Evolutionary conservation across 2,797 vertebrate species (phyloP), one percentile per base, ranked within the genome.

Genomic region (Clarias fuscus): DNA sequence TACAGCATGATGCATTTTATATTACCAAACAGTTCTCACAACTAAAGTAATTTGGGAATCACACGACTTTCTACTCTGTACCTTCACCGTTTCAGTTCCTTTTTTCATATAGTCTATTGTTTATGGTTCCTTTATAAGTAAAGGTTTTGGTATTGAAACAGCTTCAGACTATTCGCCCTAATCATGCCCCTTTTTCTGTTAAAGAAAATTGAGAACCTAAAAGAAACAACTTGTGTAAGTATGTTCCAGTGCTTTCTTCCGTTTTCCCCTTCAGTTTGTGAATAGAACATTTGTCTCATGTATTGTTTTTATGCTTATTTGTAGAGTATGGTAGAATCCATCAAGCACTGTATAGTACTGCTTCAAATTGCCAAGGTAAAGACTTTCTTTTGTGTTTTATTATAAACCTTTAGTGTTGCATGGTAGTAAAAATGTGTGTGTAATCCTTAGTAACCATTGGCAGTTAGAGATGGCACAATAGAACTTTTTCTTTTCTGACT

Each of bases 281-380:
- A 30, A 24, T 64, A 89, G 4, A 61, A 7, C 65, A 84, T 89
- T 64, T 88, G 30, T 86, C 48, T 86, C 59, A 62, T 8, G 0
- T 2, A n/a, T 15, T 62, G 11, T 18, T 72, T 37, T 58, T 73
- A 1, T 82, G 37, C 30, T 92, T 93, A 67, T 95, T 93, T 94
- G 78, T 94, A 99, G 98, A 98, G 96, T 96, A 99, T 99, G 98
- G 97, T 99, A 96, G 98, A 99, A 92, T 99, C 98, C 94, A 99
- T 99, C 96, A 99, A 99, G 94, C 98, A 99, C 94, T 99, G 98
- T 95, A 99, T 99, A 93, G 98, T 99, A 93, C 96, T 99, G 92
- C 97, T 99, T 92, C 98, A 99, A 94, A 99, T 99, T 91, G 98
- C 98, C 94, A 99, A 99, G 97, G 98, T 99, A 97, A 98, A 94